Conservation (phyloP, 2,888 invertebrate genomes). For the Agonopterix alstromeriana region DNA sequence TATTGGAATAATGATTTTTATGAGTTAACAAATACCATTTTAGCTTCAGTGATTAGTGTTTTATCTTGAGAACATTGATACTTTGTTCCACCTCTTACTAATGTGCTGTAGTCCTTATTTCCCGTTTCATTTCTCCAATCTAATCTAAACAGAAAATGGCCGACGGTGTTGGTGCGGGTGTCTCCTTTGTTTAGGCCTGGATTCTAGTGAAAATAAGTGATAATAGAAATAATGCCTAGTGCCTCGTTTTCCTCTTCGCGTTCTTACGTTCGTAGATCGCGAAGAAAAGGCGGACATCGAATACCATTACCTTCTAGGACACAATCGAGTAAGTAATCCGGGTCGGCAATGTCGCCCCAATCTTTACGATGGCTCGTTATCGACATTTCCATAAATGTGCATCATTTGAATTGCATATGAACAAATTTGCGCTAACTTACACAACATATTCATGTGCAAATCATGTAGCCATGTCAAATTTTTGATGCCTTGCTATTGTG, state of each 20-base stretch:
- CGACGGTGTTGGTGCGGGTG: constrained; percentile 86
- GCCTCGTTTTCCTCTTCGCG: constrained; percentile 95
- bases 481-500: constrained; percentile 2
- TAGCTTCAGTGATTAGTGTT: constrained; percentile 60
- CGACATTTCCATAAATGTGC: constrained; percentile 42
- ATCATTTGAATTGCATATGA: constrained; percentile 21
- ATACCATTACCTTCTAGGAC: constrained; percentile 88
- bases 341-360: constrained; percentile 63
- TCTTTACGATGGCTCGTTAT: constrained; percentile 49
- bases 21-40: constrained; percentile 52
- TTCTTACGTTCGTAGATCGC: constrained; percentile 93
- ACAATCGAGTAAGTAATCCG: constrained; percentile 85
- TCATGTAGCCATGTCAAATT: constrained; percentile 9
- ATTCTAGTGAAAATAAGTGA: constrained; percentile 73
- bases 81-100: constrained; percentile 8
- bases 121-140: constrained; percentile 68
- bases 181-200: constrained; percentile 88
- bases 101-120: constrained; percentile 19
- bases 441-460: constrained; percentile 11
- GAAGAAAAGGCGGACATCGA: constrained; percentile 93
- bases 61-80: constrained; percentile 36
- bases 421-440: constrained; percentile 14
- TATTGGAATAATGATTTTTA: constrained; percentile 60
- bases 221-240: constrained; percentile 90
- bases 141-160: constrained; percentile 87